Evolutionary conservation across 2,888 invertebrate species (phyloP), one percentile per base, ranked within the genome.

Genomic region (Sisyra nigra): DNA sequence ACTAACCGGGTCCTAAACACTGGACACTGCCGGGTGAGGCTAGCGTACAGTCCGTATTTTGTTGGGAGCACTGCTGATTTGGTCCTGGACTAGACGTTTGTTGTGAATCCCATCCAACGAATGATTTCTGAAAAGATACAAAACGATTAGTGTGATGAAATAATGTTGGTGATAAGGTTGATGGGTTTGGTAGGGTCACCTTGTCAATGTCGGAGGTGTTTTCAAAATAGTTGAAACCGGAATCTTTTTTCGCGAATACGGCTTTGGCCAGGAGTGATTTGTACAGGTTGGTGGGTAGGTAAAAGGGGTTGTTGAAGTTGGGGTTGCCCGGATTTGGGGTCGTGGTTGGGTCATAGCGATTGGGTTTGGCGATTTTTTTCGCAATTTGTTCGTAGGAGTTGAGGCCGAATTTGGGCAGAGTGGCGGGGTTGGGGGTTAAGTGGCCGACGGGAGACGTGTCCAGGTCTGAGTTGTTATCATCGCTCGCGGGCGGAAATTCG

Each of bases 221-320:
- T 34, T 41, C 41, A 19, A 41, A 41, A 41, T 34, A 41, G 34
- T 41, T 41, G 38, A 43, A 43, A 24, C 18, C 32, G 15, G 18
- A 30, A n/a, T 43, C 43, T 24, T 38, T 43, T 43, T 43, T 43
- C 13, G 38, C 43, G 17, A 43, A 19, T 4, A 43, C 43, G 13
- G 43, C 43, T 38, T 43, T 43, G 2, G 43, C 43, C 37, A 43
- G 38, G 3, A 43, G 11, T 9, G 43, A 37, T 18, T 43, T 43
- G 30, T 43, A 43, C 3, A 43, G 11, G 31, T 43, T 37, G 10
- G 43, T 38, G 2, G 43, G 43, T 18, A 43, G 31, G 11, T 38
- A 38, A 11, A 43, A 43, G 10, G 43, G 43, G 18, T 43, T 43
- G 18, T 38, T 34, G 14, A 37, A 38, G 8, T 19, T 15, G 17